Base-by-base conservation (phyloP, 1,140 invertebrate species). In the Drosophila lacteicornis region DNA sequence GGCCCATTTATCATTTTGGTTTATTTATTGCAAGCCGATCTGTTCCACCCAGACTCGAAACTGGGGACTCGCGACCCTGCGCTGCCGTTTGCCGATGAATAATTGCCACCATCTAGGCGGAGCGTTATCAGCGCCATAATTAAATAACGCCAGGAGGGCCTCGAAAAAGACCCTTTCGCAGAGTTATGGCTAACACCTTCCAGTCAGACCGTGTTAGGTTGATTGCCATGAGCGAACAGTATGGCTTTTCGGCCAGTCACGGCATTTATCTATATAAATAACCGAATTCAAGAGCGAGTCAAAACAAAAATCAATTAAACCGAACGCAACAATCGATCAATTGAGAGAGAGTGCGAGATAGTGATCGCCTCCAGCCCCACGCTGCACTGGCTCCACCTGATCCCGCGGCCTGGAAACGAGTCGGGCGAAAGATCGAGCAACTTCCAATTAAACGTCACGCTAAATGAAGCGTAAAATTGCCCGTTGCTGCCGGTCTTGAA, bases 41-140 rank as follows among this genome's bases (percentile, higher is more conserved):
- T 15, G 38, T 27, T 57, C 42, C 51, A 49, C 60, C 60, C 60
- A 66, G 47, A 19, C 63, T n/a, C 4, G 42, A 3, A 38, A 13
- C 56, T n/a, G 11, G 56, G 6, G 50, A 25, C 62, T 22, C 9
- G 59, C 12, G 47, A 30, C 19, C 69, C 60, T 57, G 45, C 36
- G 12, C 67, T 30, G 61, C 65, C 45, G 62, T 65, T 63, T 70
- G 56, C 62, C 71, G 82, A 90, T 92, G 91, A 92, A 88, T 91
- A 92, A 92, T 92, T 92, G 91, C 91, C 73, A 88, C 77, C 91
- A 92, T 91, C 86, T 85, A 85, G 71, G 90, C 91, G 85, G 84
- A 85, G 84, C 79, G 77, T 92, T 92, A 92, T 92, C 91, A 92
- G 91, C 91, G 82, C 79, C 86, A 91, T 92, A 92, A 92, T 92